Evolutionary conservation across 1,140 invertebrate genomes (phyloP).

Genomic region (Augochlora pura): DNA sequence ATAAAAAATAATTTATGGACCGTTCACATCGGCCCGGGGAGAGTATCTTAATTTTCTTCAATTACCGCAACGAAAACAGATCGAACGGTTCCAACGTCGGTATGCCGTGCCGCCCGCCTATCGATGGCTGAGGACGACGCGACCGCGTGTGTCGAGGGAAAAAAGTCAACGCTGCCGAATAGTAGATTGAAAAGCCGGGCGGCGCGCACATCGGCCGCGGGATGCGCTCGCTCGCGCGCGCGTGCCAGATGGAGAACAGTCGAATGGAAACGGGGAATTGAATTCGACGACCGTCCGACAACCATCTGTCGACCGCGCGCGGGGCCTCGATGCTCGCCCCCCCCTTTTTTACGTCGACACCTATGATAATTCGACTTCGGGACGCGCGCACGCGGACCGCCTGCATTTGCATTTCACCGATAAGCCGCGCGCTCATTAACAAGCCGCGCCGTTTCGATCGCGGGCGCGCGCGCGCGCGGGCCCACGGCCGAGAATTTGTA

Average conservation of each 20-base stretch:
- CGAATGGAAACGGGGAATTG: neutral
- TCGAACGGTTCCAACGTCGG: too few species aligned
- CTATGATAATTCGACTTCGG: constrained; percentile 54
- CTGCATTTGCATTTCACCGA: constrained; percentile 50
- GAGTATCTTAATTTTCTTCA: neutral
- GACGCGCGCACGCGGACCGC: constrained; percentile 17
- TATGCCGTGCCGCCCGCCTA: too few species aligned
- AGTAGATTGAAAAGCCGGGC: neutral
- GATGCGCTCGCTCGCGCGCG: too few species aligned
- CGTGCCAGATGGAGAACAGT: constrained; percentile 29
- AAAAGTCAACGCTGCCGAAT: too few species aligned
- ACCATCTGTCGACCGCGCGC: constrained; percentile 48
- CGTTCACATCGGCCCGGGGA: neutral
- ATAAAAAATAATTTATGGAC: neutral
- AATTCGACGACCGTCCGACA: constrained; percentile 27
- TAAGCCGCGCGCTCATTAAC: constrained; percentile 45
- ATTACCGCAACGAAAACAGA: neutral
- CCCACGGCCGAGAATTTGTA: constrained; percentile 32
- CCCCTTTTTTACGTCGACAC: constrained; percentile 21
- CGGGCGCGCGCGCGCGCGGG: too few species aligned
- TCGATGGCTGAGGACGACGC: neutral
- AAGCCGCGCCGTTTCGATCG: constrained; percentile 4
- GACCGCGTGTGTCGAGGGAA: neutral
- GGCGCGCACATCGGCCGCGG: neutral
- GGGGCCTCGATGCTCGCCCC: constrained; percentile 4